A percentile compares a stretch with the other conserved stretches of the same genome.
These are phyloP conservation scores for Bagarius yarrelli DNA, from an alignment of 2,113 vertebrate genomes.

Conservation along the genomic window DNA sequence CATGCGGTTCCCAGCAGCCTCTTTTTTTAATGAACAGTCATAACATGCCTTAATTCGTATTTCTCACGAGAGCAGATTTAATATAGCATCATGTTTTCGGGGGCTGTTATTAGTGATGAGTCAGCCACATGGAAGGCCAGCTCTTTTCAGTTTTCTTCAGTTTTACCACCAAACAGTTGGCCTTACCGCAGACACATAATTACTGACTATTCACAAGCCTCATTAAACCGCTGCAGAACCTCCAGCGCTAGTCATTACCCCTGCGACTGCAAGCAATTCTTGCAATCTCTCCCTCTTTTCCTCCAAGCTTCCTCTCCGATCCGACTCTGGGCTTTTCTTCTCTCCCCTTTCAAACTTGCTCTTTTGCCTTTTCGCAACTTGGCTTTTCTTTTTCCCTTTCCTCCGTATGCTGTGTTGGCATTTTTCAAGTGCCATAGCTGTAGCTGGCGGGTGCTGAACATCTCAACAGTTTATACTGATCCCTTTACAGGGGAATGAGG, in stretches of 20 bases:
- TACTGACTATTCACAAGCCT: constrained; percentile 64
- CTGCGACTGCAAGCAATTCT: neutral
- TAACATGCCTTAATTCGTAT: neutral
- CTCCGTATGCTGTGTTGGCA: constrained; percentile 69
- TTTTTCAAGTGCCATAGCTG: constrained; percentile 64
- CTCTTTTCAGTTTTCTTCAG: neutral
- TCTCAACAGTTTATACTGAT: constrained; percentile 72
- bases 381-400: constrained; percentile 39
- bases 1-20: neutral
- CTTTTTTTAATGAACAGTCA: constrained; percentile 22
- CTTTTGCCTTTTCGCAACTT: constrained; percentile 37
- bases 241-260: constrained; percentile 29
- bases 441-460: constrained; percentile 48
- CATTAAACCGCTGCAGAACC: constrained; percentile 52
- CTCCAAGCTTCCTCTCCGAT: constrained; percentile 29
- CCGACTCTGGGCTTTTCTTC: constrained; percentile 30
- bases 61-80: constrained; percentile 34
- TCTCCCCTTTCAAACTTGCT: constrained; percentile 17
- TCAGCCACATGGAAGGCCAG: constrained; percentile 6
- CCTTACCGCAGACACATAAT: constrained; percentile 56
- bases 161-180: constrained; percentile 24
- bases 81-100: constrained; percentile 29
- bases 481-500: constrained; percentile 68
- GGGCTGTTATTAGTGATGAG: constrained; percentile 1
- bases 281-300: constrained; percentile 27